These are phyloP conservation scores for Caenorhabditis uteleia DNA, from an alignment of 2,888 invertebrate genomes.

Conservation along the genomic window DNA sequence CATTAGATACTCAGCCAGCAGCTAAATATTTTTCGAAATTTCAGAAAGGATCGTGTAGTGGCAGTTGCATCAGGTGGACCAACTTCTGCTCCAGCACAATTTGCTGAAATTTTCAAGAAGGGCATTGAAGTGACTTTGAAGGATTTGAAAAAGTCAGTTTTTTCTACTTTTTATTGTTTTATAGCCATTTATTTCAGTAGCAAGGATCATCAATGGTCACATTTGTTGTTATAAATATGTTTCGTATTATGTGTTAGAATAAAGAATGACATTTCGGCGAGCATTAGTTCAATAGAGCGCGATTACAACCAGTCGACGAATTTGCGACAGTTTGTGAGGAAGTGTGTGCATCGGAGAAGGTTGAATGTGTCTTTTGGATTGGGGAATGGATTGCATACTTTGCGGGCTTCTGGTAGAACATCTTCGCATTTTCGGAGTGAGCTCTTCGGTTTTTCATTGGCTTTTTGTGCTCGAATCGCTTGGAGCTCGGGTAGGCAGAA, in stretches of 20 bases:
- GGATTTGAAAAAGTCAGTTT: constrained; percentile 43
- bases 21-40: constrained; percentile 1
- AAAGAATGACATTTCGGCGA: too few relatives aligned
- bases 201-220: constrained; percentile 30
- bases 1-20: too few relatives aligned
- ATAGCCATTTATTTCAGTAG: background rate
- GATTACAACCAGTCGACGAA: constrained; percentile 55
- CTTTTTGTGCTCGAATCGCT: background rate
- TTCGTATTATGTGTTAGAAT: too few relatives aligned
- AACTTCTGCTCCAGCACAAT: constrained; percentile 20
- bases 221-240: constrained; percentile 17
- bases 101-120: constrained; percentile 40
- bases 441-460: constrained; percentile 30
- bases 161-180: background rate
- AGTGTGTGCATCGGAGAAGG: constrained; percentile 53
- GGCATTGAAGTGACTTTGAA: constrained; percentile 41
- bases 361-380: constrained; percentile 53
- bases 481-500: constrained; percentile 50
- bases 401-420: constrained; percentile 51
- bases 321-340: constrained; percentile 53
- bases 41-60: constrained; percentile 42
- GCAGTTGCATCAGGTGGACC: constrained; percentile 39
- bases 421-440: constrained; percentile 51
- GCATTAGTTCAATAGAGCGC: too few relatives aligned
- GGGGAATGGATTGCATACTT: constrained; percentile 58